Evolutionary conservation across 2,888 invertebrate genomes (phyloP), one percentile per base, ranked within the genome.

Genomic region (Drosophila recens): DNA sequence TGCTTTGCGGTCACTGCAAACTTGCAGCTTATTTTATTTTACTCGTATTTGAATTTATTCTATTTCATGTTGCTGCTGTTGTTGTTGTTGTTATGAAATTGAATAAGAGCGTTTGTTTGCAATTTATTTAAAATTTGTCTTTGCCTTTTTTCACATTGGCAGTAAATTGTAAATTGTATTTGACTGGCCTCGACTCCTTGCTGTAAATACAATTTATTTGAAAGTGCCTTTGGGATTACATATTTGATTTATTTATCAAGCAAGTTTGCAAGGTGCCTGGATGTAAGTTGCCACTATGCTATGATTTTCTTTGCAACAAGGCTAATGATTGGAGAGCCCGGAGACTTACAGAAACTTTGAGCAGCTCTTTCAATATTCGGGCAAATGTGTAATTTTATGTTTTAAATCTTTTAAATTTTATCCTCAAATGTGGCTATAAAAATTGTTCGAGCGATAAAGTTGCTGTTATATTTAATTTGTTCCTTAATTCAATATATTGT

Each of bases 81-180:
- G 1, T 17, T 17, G 42, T 43, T 65, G 67, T 75, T 83, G 45
- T 53, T 75, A 45, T 51, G 17, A 80, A 83, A 83, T 86, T 80
- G 78, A 78, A 86, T 86, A 83, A 86, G 63, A 70, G 88, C 82
- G 85, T 87, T 83, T 87, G 74, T 71, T 71, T 77, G 78, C 83
- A 82, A 85, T 87, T 82, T 87, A 85, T 83, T 80, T 82, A 74
- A 87, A 87, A 82, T 85, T 80, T 77, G 75, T 72, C 66, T 64
- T 49, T 62, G 46, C 66, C 54, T 57, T 68, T 67, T 67, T 53
- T 67, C 27, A 43, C 51, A 57, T 54, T 65, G 62, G 40, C 67
- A 72, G 80, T 67, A 85, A 80, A 86, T 77, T 82, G 86, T 10
- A 56, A 43, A 33, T 34, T 43, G 56, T 38, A 54, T 77, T 73